These are phyloP conservation scores for Hemibagrus wyckioides DNA, from an alignment of 2,113 vertebrate genomes.

Conservation along the genomic window DNA sequence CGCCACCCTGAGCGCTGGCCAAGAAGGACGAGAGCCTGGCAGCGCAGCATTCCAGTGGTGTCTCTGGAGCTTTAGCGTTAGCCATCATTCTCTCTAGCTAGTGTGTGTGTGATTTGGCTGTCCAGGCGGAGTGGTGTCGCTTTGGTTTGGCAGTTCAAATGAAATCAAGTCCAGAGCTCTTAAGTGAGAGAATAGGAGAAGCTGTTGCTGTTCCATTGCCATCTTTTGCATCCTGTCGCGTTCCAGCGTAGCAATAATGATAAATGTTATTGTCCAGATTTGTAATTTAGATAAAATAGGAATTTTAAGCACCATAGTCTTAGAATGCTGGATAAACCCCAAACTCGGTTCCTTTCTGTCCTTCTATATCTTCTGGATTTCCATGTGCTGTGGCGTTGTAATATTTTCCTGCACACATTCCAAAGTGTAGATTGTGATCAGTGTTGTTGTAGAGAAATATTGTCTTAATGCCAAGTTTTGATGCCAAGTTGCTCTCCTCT, in stretches of 20 bases:
- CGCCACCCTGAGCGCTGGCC: constrained; percentile 5
- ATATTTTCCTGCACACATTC: constrained; percentile 24
- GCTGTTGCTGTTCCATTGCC: constrained; percentile 1
- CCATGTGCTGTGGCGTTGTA: background rate
- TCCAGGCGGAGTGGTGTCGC: constrained; percentile 64
- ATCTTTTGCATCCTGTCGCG: background rate
- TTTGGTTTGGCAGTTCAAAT: constrained; percentile 60
- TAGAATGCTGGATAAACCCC: constrained; percentile 10
- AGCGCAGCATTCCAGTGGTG: constrained; percentile 34
- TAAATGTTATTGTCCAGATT: constrained; percentile 14
- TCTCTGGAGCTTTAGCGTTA: constrained; percentile 58
- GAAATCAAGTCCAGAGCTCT: constrained; percentile 59
- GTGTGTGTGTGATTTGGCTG: constrained; percentile 58
- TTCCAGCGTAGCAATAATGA: background rate
- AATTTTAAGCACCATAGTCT: constrained; percentile 32
- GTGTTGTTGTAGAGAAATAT: constrained; percentile 28
- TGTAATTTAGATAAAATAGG: constrained; percentile 14
- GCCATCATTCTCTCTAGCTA: constrained; percentile 54
- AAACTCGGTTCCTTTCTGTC: background rate
- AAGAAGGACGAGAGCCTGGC: constrained; percentile 24
- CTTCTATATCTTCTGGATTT: constrained; percentile 14
- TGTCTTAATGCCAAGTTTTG: constrained; percentile 14
- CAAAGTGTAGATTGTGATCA: constrained; percentile 22
- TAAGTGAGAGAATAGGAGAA: constrained; percentile 19
- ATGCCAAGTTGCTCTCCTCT: background rate